These are phyloP conservation scores for Perca flavescens DNA, from an alignment of 2,113 vertebrate species.

Conservation along the genomic window DNA sequence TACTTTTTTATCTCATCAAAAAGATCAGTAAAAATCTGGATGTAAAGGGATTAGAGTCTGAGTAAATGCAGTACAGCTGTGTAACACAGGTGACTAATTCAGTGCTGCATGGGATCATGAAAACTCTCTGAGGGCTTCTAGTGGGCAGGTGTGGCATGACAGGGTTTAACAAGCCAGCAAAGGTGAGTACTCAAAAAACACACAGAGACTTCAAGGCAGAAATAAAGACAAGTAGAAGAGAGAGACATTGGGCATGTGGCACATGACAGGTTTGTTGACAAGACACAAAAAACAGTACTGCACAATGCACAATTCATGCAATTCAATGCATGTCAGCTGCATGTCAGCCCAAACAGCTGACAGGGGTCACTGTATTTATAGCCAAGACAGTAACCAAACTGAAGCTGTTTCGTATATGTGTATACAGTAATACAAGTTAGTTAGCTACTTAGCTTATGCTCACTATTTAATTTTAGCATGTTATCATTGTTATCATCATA, in stretches of 20 bases:
- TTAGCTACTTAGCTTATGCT: too few relatives aligned
- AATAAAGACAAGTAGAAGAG: conserved; percentile 5
- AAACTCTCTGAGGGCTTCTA: conserved; percentile 44
- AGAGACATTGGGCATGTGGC: neutral
- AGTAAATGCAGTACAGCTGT: neutral
- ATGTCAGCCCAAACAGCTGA: conserved; percentile 39
- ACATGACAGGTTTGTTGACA: conserved; percentile 57
- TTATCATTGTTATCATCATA: too few relatives aligned
- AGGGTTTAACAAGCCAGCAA: conserved; percentile 5
- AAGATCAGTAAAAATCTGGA: neutral
- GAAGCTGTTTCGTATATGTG: neutral
- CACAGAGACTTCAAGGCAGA: neutral
- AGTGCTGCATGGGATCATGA: neutral
- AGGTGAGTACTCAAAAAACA: neutral
- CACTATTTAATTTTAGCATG: neutral
- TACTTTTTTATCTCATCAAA: neutral
- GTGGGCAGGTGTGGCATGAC: conserved; percentile 41
- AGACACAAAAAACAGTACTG: conserved; percentile 54
- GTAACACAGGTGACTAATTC: neutral
- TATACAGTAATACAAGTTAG: neutral
- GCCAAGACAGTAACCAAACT: neutral
- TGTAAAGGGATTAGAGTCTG: neutral
- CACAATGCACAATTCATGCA: neutral
- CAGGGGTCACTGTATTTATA: conserved; percentile 30
- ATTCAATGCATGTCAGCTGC: conserved; percentile 28